Percentiles rank a stretch among this genome's conserved stretches.
phyloP scores from a whole-genome alignment of 2,797 vertebrate genomes.

The Sternarchorhynchus goeldii region DNA sequence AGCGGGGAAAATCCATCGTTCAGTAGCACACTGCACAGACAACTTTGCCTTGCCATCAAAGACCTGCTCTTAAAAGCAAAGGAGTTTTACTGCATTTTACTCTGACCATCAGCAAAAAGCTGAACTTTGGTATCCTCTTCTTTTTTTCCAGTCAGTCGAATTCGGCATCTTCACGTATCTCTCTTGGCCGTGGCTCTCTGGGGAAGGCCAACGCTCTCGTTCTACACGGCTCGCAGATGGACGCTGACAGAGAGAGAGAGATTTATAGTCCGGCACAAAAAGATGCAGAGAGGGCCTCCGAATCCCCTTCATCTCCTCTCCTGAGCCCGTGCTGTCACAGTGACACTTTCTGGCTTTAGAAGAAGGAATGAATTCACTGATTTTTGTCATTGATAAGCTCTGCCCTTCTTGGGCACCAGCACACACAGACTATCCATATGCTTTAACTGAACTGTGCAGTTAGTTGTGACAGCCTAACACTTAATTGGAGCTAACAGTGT shows the following conservation, averaged over 20 bases:
- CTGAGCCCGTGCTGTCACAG: constrained; percentile 25
- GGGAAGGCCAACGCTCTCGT: constrained; percentile 13
- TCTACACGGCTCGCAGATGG: constrained; percentile 7
- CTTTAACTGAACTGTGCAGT: background rate
- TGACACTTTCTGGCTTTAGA: constrained; percentile 14
- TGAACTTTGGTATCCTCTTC: background rate
- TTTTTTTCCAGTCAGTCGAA: background rate
- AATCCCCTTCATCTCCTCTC: constrained; percentile 40
- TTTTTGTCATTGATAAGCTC: constrained; percentile 30
- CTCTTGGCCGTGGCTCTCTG: background rate
- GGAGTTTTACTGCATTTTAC: background rate
- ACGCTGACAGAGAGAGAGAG: constrained; percentile 21
- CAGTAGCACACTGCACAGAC: background rate
- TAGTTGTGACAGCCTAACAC: background rate
- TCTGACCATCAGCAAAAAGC: background rate
- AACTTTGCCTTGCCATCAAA: background rate
- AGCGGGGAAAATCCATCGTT: background rate
- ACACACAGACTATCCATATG: constrained; percentile 4
- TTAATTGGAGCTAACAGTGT: background rate
- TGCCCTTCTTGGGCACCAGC: background rate
- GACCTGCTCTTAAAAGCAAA: background rate
- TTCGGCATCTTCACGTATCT: constrained; percentile 2
- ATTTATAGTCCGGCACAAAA: constrained; percentile 45
- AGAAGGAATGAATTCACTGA: constrained; percentile 10
- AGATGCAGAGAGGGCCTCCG: constrained; percentile 37